Base-by-base conservation (phyloP, 1,140 invertebrate species). In the Eubasilissa regina region DNA sequence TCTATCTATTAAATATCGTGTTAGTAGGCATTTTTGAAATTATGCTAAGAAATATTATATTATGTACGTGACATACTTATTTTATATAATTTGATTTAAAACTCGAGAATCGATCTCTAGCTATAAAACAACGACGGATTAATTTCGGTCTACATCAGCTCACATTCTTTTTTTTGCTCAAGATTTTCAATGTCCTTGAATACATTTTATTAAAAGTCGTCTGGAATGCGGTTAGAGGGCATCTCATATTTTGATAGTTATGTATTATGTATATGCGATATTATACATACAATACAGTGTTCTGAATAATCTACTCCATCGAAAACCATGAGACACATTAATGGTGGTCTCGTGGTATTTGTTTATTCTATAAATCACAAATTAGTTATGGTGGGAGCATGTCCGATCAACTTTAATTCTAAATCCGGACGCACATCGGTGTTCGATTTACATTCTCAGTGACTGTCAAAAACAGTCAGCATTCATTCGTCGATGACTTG, bases 401-500 rank as follows among this genome's bases (percentile, higher is more conserved):
- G 77, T 78, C 77, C 53, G 51, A 78, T 78, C 77, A 53, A 11
- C n/a, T 55, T 62, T 44, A 78, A 78, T 78, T 51, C 21, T 11
- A 73, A 78, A 73, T 70, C 66, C 48, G n/a, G 11, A 19, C 17
- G 73, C 19, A 21, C 51, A 70, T 64, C 19, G 45, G 12, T 48
- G 53, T 72, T 62, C 77, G 68, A 73, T 78, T 78, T 73, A 78
- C 43, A 73, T 60, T 74, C 56, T 73, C 68, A 78, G 73, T 78
- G 77, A 78, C 77, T 78, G 66, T 78, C 55, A 35, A 73, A 78
- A 73, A 35, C 55, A 13, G 11, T 48, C 43, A 47, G 58, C 55
- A 77, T 53, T 68, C 55, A 77, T 53, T 68, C 25, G 35, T 70
- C 64, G 35, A 68, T 73, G 77, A 78, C 77, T 78, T 74, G 77